Evolutionary conservation across 2,113 vertebrate genomes (phyloP), one percentile per base, ranked within the genome.

Genomic region (Himantopus leucocephalus): DNA sequence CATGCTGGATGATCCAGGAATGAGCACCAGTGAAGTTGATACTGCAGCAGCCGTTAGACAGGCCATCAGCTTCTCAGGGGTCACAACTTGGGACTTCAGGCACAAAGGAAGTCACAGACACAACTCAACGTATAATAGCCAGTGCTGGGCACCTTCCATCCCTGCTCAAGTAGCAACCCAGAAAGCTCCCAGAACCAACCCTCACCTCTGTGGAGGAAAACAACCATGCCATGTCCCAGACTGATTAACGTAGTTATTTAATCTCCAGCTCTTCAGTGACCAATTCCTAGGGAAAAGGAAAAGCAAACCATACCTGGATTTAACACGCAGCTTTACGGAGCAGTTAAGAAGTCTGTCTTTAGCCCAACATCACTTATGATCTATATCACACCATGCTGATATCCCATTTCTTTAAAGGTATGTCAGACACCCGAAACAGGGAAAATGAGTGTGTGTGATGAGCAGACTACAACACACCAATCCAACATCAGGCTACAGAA

Each of bases 1-100:
- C 35, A 37, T 2, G 6, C 23, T 27, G 29, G 32, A 74, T 48
- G 45, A 50, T 66, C 67, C 68, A 64, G 21, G 14, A 43, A 47
- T 0, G 12, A 79, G 30, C 66, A 45, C 14, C 0, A 1, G 10
- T 8, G 21, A 47, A 70, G n/a, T 0, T 9, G 22, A 22, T 12
- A 4, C 19, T 34, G 39, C 18, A 93, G 56, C 43, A 64, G 37
- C 37, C 43, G 39, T 15, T 5, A 32, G 14, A 32, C 8, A 7
- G n/a, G 37, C 50, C 12, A 59, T 45, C n/a, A 71, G 4, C n/a
- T 41, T 48, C 52, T 32, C 50, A 79, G 34, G 47, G 8, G 11
- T 37, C n/a, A 50, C 45, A 32, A 59, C 39, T 18, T 45, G 17
- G 39, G 39, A 59, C 39, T 64, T 67, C 5, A 10, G 27, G 37